Conservation (phyloP, 2,888 invertebrate species). For the Holacanthella duospinosa region DNA sequence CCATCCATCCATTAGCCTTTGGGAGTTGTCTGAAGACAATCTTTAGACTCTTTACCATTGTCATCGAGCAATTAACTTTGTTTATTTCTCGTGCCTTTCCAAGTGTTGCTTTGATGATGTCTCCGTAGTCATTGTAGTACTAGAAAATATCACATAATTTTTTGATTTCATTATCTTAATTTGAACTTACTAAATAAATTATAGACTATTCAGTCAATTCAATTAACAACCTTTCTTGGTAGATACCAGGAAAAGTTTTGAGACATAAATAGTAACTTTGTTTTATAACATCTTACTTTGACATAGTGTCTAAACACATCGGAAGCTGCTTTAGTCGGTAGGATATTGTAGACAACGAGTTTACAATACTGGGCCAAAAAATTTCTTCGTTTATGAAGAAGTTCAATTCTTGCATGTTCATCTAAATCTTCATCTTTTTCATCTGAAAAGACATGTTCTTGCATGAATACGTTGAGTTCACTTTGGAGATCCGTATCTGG, state of each 20-base stretch:
- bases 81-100: conserved; percentile 96
- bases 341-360: conserved; percentile 91
- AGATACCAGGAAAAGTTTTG: too few relatives aligned
- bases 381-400: conserved; percentile 88
- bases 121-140: conserved; percentile 97
- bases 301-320: conserved; percentile 96
- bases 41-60: conserved; percentile 83
- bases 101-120: conserved; percentile 92
- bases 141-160: conserved; percentile 41
- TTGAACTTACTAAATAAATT: not conserved
- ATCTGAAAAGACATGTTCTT: conserved; percentile 83
- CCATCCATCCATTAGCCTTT: conserved; percentile 39
- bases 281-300: conserved; percentile 57
- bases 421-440: conserved; percentile 89
- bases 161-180: not conserved
- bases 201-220: not conserved
- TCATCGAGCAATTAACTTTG: conserved; percentile 88
- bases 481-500: conserved; percentile 68
- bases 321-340: conserved; percentile 81
- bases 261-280: too few relatives aligned
- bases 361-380: conserved; percentile 96
- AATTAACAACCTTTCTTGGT: not conserved
- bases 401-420: conserved; percentile 89
- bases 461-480: conserved; percentile 80
- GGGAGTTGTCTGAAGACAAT: conserved; percentile 70